Evolutionary conservation across 2,797 vertebrate genomes (phyloP).

Genomic region (Diglossa cyanea): DNA sequence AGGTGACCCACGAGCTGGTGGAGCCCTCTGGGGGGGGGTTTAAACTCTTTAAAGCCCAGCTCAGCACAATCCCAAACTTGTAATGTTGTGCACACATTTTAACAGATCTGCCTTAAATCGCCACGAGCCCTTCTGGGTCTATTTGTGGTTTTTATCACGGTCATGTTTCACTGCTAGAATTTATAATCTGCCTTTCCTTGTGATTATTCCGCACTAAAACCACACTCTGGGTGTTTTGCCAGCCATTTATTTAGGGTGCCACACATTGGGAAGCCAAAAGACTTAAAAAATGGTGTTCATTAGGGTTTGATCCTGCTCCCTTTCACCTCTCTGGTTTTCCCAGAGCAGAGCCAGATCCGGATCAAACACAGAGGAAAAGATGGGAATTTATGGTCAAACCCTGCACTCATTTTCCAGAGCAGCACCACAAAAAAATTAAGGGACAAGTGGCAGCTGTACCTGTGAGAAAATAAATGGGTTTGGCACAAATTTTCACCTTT

Average conservation of each 20-base stretch:
- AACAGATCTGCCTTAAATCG: not conserved
- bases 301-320: not conserved
- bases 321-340: not conserved
- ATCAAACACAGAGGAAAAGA: not conserved
- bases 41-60: not conserved
- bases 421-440: not conserved
- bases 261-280: not conserved
- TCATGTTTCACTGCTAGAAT: not conserved
- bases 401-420: not conserved
- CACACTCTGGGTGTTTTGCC: not conserved
- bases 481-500: not conserved
- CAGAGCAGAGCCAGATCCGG: not conserved
- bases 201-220: not conserved
- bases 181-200: not conserved
- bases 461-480: not conserved
- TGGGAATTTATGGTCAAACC: not conserved
- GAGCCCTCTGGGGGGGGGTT: not conserved
- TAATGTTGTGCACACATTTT: fast-evolving
- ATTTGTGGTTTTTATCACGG: not conserved
- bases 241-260: not conserved
- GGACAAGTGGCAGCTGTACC: not conserved
- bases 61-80: not conserved
- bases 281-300: not conserved
- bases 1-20: not conserved
- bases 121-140: not conserved